These are phyloP conservation scores for Brienomyrus brachyistius DNA, from an alignment of 2,113 vertebrate genomes.

Conservation along the genomic window DNA sequence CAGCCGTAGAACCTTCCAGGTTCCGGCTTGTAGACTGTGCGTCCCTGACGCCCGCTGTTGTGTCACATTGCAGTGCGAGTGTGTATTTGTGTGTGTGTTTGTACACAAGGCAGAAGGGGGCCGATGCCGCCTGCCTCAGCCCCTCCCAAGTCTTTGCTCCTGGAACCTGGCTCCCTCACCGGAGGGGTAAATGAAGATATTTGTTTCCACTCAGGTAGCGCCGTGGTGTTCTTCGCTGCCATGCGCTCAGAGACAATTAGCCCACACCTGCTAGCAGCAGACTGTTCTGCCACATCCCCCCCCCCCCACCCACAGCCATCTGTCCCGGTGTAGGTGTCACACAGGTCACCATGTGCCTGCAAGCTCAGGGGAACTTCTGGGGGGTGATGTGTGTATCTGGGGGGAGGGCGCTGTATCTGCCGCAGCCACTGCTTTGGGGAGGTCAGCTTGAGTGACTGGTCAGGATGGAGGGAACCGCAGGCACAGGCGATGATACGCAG, in stretches of 20 bases:
- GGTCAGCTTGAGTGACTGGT: constrained; percentile 24
- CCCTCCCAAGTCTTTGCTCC: constrained; percentile 18
- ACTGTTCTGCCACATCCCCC: constrained; percentile 68
- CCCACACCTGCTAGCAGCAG: constrained; percentile 68
- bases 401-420: neutral
- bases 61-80: neutral
- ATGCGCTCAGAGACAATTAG: constrained; percentile 66
- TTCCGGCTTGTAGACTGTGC: neutral
- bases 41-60: neutral
- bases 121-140: neutral
- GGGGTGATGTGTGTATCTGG: neutral
- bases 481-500: constrained; percentile 21
- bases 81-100: neutral
- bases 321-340: constrained; percentile 66
- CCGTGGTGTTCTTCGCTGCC: constrained; percentile 59
- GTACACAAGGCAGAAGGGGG: neutral
- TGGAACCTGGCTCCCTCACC: constrained; percentile 16
- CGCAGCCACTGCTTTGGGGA: neutral
- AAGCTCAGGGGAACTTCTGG: constrained; percentile 37
- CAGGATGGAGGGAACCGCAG: constrained; percentile 11
- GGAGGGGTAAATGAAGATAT: constrained; percentile 42
- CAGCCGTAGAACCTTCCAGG: neutral
- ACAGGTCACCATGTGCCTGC: constrained; percentile 57
- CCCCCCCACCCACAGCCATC: constrained; percentile 51
- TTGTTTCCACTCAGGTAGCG: constrained; percentile 47